Evolutionary conservation across 1,140 invertebrate genomes (phyloP), one percentile per base, ranked within the genome.

Genomic region (Leucophenga varia): DNA sequence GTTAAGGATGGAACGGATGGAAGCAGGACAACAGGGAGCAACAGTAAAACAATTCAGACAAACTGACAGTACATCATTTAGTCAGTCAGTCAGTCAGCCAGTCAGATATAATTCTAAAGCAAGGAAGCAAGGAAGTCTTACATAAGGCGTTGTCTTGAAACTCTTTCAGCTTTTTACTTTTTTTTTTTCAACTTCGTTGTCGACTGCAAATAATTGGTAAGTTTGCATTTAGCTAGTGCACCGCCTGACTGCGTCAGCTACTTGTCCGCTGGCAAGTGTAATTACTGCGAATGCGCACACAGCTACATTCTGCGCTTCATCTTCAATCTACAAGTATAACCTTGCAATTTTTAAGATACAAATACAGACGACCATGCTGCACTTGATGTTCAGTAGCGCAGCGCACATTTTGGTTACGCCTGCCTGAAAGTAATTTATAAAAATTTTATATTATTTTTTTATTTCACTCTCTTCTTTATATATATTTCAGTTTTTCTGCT

Each of bases 321-420:
- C n/a, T n/a, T n/a, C n/a, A n/a, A n/a, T n/a, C n/a, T n/a, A n/a
- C n/a, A n/a, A n/a, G n/a, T n/a, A n/a, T n/a, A n/a, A n/a, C n/a
- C n/a, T n/a, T n/a, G n/a, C n/a, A n/a, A n/a, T n/a, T n/a, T n/a
- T n/a, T n/a, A n/a, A n/a, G n/a, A n/a, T n/a, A n/a, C n/a, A n/a
- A n/a, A n/a, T n/a, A n/a, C n/a, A n/a, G n/a, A n/a, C n/a, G n/a
- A n/a, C n/a, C n/a, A n/a, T n/a, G n/a, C n/a, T n/a, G n/a, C n/a
- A n/a, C n/a, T n/a, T n/a, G 5, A 65, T 63, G 64, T 59, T 64
- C 63, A 67, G 63, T 67, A 67, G 63, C 63, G 56, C 68, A 64
- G 59, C n/a, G n/a, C n/a, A n/a, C 63, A 67, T 67, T 68, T 67
- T 59, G 68, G 64, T 63, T 68, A 67, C 63, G 63, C 63, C 63